Base-by-base conservation (phyloP, 2,888 invertebrate species). In the Sinotaia quadrata region DNA sequence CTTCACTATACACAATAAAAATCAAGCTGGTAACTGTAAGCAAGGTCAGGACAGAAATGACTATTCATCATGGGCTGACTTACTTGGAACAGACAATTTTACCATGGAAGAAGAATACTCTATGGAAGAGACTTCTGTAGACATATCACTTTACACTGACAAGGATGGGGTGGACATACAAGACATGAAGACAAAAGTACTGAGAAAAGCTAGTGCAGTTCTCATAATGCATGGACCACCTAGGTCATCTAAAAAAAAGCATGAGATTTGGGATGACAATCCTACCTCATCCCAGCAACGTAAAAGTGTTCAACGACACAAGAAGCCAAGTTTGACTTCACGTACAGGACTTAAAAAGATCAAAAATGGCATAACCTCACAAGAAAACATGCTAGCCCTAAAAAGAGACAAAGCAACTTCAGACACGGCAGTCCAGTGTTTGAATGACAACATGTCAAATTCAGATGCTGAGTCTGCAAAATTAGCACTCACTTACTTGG, bases 101-200 rank as follows among this genome's bases (percentile, higher is more conserved):
- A 29, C 52, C 21, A 37, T 44, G n/a, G 29, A 56, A 4, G 41
- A 44, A 44, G 33, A 56, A 4, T 54, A 54, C 18, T 29, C 65
- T 8, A 44, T 65, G 31, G 52, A 65, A 34, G 37, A 52, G 10
- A 52, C 65, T 12, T 29, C 56, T 12, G 24, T 65, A 7, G 65
- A 36, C 15, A 41, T 65, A 44, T 65, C 65, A 4, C 54, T 56
- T 24, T 65, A 29, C 15, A 21, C 52, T 2, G 65, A 65, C 34
- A 29, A 44, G 18, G 21, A 58, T 18, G 27, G 29, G 10, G 41
- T 27, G 24, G 27, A 44, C 51, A 24, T 54, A n/a, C 27, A 8
- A 2, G 66, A 34, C 18, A 36, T 66, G 60, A 66, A 66, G 47
- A 65, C 33, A n/a, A 57, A 66, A 57, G 68, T 58, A 18, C 18